A percentile compares a stretch with the other conserved stretches of the same genome.
phyloP scores from a whole-genome alignment of 1,140 invertebrate species.

The Camponotus vicinus region DNA sequence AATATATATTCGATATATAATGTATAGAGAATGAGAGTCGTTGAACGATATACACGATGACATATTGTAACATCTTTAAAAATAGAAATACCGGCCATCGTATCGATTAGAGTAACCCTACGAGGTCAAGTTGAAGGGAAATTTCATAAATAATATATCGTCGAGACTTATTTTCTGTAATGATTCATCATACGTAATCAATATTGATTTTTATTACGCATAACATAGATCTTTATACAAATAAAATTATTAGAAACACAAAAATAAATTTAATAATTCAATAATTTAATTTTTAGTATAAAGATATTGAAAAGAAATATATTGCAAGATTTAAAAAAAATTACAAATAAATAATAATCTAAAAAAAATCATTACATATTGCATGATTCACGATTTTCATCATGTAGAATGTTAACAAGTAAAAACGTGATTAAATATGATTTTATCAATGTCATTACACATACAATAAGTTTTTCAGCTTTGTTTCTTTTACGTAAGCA shows the following conservation, averaged over 20 bases:
- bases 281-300: neutral
- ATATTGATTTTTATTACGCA: neutral
- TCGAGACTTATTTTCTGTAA: neutral
- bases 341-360: neutral
- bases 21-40: neutral
- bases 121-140: constrained; percentile 46
- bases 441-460: neutral
- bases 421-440: neutral
- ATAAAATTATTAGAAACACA: neutral
- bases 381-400: constrained; percentile 2
- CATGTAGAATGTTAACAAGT: neutral
- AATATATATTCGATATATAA: neutral
- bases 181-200: neutral
- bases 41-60: constrained; percentile 46
- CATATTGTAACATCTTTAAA: constrained; percentile 34
- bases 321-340: neutral
- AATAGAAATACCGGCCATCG: constrained; percentile 8
- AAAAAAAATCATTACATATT: neutral
- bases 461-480: neutral
- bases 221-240: neutral
- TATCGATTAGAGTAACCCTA: constrained; percentile 33
- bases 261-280: neutral
- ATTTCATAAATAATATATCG: constrained; percentile 29
- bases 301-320: neutral
- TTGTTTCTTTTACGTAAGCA: constrained; percentile 1